These are phyloP conservation scores for Cecidostiba fungosa DNA, from an alignment of 2,888 invertebrate species.

Conservation along the genomic window DNA sequence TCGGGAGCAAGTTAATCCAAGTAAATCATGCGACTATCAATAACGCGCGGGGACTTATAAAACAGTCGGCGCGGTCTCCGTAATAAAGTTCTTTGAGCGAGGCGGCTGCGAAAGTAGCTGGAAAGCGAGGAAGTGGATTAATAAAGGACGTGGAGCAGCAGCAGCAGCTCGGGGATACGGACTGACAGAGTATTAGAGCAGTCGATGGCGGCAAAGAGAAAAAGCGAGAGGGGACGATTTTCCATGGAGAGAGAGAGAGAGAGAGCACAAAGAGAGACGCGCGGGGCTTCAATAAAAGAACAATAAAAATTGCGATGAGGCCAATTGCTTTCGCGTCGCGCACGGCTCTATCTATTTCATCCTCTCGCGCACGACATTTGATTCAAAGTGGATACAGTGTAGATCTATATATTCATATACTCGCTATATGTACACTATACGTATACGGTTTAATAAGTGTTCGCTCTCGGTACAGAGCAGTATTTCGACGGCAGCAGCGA, in stretches of 20 bases:
- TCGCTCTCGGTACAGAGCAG: background rate
- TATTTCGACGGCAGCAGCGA: conserved; percentile 1
- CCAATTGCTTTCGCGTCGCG: conserved; percentile 61
- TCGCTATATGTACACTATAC: background rate
- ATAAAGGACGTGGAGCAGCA: conserved; percentile 55
- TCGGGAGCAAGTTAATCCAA: conserved; percentile 26
- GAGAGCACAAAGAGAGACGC: conserved; percentile 21
- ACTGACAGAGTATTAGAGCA: conserved; percentile 39
- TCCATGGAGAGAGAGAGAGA: background rate
- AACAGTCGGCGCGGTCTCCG: conserved; percentile 35
- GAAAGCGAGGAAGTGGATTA: conserved; percentile 58
- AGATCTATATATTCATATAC: background rate
- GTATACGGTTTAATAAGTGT: conserved; percentile 42
- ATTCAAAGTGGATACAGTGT: conserved; percentile 63
- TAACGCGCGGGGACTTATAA: conserved; percentile 52
- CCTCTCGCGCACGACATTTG: conserved; percentile 68
- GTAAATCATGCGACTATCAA: conserved; percentile 57
- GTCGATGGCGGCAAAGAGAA: conserved; percentile 38
- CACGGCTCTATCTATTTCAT: background rate
- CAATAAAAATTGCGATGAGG: conserved; percentile 61
- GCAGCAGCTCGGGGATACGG: conserved; percentile 8
- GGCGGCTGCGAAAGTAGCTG: conserved; percentile 49
- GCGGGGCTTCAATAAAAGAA: conserved; percentile 51
- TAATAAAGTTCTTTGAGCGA: conserved; percentile 61
- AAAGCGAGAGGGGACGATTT: conserved; percentile 3